Conservation (phyloP, 2,888 invertebrate species). For the Drosophila hamatofila region DNA sequence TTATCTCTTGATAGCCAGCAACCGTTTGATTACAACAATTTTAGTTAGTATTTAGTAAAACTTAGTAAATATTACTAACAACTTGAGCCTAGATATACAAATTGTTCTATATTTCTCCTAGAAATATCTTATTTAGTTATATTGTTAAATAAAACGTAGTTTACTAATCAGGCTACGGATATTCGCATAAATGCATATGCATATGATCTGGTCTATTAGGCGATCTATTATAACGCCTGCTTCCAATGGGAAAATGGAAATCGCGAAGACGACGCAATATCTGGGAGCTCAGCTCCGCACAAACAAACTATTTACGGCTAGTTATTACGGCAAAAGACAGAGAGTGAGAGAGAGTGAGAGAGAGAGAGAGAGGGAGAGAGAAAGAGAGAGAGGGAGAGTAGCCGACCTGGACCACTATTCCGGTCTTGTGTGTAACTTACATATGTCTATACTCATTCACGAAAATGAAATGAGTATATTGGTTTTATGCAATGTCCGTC, state of each 20-base stretch:
- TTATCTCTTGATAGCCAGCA: conserved; percentile 3
- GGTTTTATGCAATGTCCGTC: too few species aligned
- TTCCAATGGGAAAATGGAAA: conserved; percentile 6
- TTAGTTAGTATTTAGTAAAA: too few species aligned
- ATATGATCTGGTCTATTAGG: not conserved
- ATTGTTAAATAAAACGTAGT: not conserved
- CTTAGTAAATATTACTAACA: not conserved
- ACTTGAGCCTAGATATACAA: too few species aligned
- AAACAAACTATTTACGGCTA: not conserved
- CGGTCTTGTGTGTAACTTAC: not conserved
- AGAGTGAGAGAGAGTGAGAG: not conserved
- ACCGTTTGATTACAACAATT: not conserved
- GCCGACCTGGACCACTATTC: not conserved
- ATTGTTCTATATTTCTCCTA: not conserved
- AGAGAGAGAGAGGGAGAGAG: not conserved
- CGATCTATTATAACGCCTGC: not conserved
- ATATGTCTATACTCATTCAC: too few species aligned
- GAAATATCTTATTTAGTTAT: not conserved
- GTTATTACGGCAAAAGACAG: not conserved
- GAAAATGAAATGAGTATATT: too few species aligned
- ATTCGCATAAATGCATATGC: conserved; percentile 11
- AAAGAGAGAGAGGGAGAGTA: not conserved
- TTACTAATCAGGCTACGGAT: conserved; percentile 6
- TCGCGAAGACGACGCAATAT: conserved; percentile 23
- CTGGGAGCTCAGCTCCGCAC: not conserved